Base-by-base conservation (phyloP, 1,140 invertebrate species). In the Laodelphax striatellus region DNA sequence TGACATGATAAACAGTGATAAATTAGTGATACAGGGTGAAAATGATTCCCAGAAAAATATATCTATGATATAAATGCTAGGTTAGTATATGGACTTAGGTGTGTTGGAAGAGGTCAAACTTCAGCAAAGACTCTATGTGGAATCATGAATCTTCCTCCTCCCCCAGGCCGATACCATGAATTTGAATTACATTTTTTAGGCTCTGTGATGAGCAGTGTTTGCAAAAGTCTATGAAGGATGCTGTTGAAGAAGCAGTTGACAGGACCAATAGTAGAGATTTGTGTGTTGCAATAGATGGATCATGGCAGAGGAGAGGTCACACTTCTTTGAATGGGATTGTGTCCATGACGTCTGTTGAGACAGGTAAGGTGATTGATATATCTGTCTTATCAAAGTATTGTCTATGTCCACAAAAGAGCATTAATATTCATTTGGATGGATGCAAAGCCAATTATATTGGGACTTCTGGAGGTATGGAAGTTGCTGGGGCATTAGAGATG, bases 381-480 rank as follows among this genome's bases (percentile, higher is more conserved):
- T 24, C 44, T 5, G 41, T 41, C 34, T 31, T 50, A 8, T 22
- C 5, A 9, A 62, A 57, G 34, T 57, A 43, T 57, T 57, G 41
- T 62, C 31, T 17, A 5, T 52, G 52, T 52, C 9, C n/a, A 14
- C 53, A 38, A 31, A 63, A 5, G 50, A 56, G 17, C 14, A 14
- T 10, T 2, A 28, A 28, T 6, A 28, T 28, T 28, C 24, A 28
- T 28, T 2, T 4, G 6, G 9, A 50, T 3, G 31, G 28, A 4
- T 53, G 58, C 52, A 28, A 24, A 8, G 56, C 21, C n/a, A 67
- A 67, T 57, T 64, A 64, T 44, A 19, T 13, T 41, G 62, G 63
- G 46, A 62, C 57, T 22, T 62, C 60, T 63, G 64, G 60, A 41
- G 63, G 61, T 46, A 67, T 66, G 63, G 66, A 67, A 54, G 62